Percentiles rank a stretch among this genome's conserved stretches.
phyloP scores from a whole-genome alignment of 1,140 invertebrate species.

The Trachymyrmex septentrionalis region DNA sequence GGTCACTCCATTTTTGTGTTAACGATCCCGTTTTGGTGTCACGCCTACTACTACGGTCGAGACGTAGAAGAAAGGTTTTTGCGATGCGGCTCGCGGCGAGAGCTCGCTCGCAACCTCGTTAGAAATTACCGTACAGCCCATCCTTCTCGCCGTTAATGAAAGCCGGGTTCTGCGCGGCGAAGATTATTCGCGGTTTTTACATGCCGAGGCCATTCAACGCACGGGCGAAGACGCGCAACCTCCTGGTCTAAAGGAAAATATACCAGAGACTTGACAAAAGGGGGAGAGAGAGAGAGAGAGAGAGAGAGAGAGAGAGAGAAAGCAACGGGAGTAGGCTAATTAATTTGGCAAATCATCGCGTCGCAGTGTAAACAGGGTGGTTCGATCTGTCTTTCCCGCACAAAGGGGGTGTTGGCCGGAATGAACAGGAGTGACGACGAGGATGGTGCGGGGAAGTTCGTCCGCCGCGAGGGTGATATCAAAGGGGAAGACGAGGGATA shows the following conservation, averaged over 20 bases:
- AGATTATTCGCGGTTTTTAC: constrained; percentile 78
- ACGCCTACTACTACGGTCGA: constrained; percentile 64
- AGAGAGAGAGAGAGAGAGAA: constrained; percentile 57
- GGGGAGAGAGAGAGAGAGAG: neutral
- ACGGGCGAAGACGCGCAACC: constrained; percentile 36
- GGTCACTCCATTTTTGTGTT: constrained; percentile 72
- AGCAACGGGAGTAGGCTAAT: constrained; percentile 72
- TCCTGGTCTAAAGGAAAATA: constrained; percentile 27
- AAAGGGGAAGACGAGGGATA: constrained; percentile 84
- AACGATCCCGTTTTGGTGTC: constrained; percentile 73
- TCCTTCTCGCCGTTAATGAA: constrained; percentile 75
- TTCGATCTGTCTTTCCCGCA: constrained; percentile 79
- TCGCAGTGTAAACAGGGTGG: constrained; percentile 78
- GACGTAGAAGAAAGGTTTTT: constrained; percentile 66
- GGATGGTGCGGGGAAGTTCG: constrained; percentile 60
- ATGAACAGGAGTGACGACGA: constrained; percentile 40
- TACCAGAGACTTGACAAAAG: neutral
- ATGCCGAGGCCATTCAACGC: constrained; percentile 40
- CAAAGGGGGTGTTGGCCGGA: constrained; percentile 64
- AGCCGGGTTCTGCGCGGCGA: constrained; percentile 63
- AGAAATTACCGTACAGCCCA: constrained; percentile 71
- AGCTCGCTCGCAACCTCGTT: constrained; percentile 66
- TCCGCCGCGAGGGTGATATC: constrained; percentile 78
- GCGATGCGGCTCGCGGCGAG: constrained; percentile 57
- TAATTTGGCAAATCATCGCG: constrained; percentile 81